Percentiles rank a stretch among this genome's conserved stretches.
These are phyloP conservation scores for Todiramphus chloris DNA, from an alignment of 2,113 vertebrate genomes.

Conservation along the genomic window DNA sequence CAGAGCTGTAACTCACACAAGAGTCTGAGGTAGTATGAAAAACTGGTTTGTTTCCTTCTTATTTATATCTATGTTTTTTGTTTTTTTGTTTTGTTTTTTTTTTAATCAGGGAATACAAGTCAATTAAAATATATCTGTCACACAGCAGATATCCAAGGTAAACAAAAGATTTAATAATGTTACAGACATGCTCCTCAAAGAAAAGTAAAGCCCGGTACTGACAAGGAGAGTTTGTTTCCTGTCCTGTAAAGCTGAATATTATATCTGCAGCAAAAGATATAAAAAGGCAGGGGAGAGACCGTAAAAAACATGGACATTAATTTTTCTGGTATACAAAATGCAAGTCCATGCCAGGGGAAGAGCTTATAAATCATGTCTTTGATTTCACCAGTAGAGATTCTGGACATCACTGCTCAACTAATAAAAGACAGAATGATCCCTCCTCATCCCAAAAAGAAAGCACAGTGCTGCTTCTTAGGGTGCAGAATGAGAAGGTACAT, in stretches of 20 bases:
- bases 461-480: neutral
- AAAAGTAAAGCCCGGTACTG: neutral
- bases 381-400: neutral
- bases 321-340: neutral
- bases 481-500: neutral
- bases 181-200: neutral
- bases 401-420: neutral
- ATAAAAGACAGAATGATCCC: neutral
- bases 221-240: neutral
- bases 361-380: neutral
- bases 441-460: neutral
- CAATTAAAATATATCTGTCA: neutral
- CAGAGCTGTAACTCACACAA: neutral
- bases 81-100: neutral
- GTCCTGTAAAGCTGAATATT: neutral
- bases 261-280: neutral
- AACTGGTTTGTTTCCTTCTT: neutral
- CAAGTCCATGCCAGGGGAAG: neutral
- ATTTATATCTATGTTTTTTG: neutral
- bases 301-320: neutral
- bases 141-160: neutral
- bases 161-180: neutral
- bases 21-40: neutral
- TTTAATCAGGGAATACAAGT: neutral
- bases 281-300: rapidly evolving